Base-by-base conservation (phyloP, 2,888 invertebrate genomes). In the Parnassius mnemosyne region DNA sequence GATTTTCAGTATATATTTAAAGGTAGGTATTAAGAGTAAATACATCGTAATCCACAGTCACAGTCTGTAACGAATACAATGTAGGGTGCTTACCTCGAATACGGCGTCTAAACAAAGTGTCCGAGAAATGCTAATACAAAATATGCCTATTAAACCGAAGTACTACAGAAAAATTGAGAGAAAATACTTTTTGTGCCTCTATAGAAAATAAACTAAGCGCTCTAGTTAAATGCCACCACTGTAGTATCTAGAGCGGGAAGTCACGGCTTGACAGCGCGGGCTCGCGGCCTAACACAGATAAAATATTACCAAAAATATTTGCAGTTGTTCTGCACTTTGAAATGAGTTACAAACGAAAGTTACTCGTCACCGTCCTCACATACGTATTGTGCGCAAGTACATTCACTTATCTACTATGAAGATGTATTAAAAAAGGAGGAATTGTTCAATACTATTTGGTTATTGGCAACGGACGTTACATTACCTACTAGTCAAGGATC, bases 281-380 rank as follows among this genome's bases (percentile, higher is more conserved):
- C 66, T 52, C 61, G 68, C 61, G 65, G 63, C 66, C 71, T 68
- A 69, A 69, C 75, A 75, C 69, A 77, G 79, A 77, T 83, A 84
- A 83, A 86, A 81, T 63, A 77, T 85, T 85, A 88, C 87, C 87
- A 85, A 89, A 89, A 88, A 89, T 87, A 88, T 87, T 81, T 81
- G 86, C 87, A 86, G 85, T 67, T 70, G 69, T 64, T 73, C 87
- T 80, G 85, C 85, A 77, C 78, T 84, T 83, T 77, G 69, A 54
- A 66, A 66, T 72, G 68, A 69, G 66, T 62, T 68, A 49, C 63
- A 69, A 81, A 77, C 71, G 65, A 73, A 78, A 74, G 63, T 71
- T 67, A 76, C 67, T 70, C 70, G 67, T 71, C 66, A 71, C 72
- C 68, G 69, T 69, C 72, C 75, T 78, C 81, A 73, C 80, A 76